These are phyloP conservation scores for Catharus bicknelli DNA, from an alignment of 2,113 vertebrate genomes.

Conservation along the genomic window DNA sequence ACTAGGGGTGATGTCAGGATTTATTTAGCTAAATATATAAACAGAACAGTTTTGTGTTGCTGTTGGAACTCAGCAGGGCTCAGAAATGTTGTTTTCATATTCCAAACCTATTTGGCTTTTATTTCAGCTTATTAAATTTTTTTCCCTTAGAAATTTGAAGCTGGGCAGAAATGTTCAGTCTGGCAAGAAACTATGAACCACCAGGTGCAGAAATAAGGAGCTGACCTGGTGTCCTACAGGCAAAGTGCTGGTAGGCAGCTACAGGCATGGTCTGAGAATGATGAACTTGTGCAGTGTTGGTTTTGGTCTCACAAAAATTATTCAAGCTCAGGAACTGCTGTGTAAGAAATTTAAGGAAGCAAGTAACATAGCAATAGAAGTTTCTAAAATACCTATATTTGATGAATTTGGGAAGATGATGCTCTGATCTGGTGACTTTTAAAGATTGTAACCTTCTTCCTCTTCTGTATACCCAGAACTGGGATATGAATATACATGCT, in stretches of 20 bases:
- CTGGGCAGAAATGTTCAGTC: neutral
- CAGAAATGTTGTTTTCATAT: conserved; percentile 57
- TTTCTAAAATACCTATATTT: neutral
- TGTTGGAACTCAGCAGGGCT: conserved; percentile 47
- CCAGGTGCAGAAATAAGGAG: neutral
- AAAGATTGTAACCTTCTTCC: neutral
- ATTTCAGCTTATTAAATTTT: conserved; percentile 50
- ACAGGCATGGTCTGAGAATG: neutral
- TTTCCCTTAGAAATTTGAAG: conserved; percentile 32
- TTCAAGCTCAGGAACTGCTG: neutral
- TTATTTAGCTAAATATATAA: conserved; percentile 50
- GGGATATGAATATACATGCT: neutral
- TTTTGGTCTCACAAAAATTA: neutral
- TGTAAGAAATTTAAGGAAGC: neutral
- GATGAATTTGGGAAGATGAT: neutral
- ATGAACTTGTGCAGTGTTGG: neutral
- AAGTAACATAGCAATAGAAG: neutral
- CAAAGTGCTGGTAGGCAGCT: neutral
- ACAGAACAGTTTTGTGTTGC: conserved; percentile 49
- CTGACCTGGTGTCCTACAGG: neutral
- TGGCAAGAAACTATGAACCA: neutral
- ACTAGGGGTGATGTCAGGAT: conserved; percentile 15
- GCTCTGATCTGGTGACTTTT: neutral
- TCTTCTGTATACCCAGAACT: neutral
- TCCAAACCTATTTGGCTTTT: conserved; percentile 53